Percentiles rank a stretch among this genome's conserved stretches.
Conservation (phyloP, 2,113 vertebrate genomes). For the Martes martes region DNA sequence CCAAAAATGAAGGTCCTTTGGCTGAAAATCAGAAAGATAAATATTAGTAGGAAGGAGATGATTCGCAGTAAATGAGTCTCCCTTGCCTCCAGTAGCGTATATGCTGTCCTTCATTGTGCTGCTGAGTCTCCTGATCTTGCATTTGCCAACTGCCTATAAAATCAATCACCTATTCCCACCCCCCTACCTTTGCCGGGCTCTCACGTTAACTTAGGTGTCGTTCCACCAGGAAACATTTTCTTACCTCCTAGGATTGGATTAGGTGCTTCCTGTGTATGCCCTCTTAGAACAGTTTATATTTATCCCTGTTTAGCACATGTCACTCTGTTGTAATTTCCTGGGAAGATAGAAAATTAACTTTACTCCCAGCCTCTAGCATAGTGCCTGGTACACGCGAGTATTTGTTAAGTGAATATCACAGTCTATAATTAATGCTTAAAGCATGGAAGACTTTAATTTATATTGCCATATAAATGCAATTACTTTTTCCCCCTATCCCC, state of each 20-base stretch:
- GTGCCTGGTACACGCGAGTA: background rate
- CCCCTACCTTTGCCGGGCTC: background rate
- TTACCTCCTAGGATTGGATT: background rate
- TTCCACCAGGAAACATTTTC: background rate
- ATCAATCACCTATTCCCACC: background rate
- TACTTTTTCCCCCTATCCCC: background rate
- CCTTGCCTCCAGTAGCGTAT: background rate
- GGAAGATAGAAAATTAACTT: slow-evolving; percentile 4
- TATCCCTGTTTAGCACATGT: background rate
- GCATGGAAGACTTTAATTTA: slow-evolving; percentile 3
- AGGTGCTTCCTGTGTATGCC: background rate
- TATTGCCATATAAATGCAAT: background rate
- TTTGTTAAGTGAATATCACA: slow-evolving; percentile 14
- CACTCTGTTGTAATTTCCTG: background rate
- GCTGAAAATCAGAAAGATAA: slow-evolving; percentile 36
- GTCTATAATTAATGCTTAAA: background rate
- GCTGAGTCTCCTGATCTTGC: background rate
- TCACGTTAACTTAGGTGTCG: background rate
- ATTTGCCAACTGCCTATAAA: slow-evolving; percentile 4
- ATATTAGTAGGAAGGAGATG: background rate
- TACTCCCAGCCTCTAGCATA: background rate
- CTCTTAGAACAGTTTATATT: background rate
- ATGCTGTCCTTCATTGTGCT: background rate
- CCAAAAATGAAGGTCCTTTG: background rate
- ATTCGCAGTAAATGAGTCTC: background rate